Evolutionary conservation across 2,888 invertebrate genomes (phyloP).

Genomic region (Sarcophaga carnaria): DNA sequence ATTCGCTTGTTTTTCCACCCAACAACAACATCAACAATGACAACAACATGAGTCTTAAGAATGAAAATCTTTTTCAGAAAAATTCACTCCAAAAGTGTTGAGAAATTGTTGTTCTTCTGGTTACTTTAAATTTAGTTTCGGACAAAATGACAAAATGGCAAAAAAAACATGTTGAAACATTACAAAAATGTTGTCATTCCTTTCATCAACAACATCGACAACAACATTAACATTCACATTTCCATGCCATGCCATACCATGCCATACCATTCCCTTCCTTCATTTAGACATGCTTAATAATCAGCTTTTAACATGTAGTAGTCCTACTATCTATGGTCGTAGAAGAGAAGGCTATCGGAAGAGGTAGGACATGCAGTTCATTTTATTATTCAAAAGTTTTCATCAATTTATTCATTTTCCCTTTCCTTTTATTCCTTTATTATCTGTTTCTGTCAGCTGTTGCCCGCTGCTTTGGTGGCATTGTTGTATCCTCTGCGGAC

Average conservation of each 20-base stretch:
- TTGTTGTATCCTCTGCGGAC: slow-evolving; percentile 19
- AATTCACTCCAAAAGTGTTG: slow-evolving; percentile 70
- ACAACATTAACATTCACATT: background rate
- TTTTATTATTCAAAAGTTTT: slow-evolving; percentile 64
- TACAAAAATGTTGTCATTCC: slow-evolving; percentile 78
- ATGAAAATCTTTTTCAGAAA: slow-evolving; percentile 34
- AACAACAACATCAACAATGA: background rate
- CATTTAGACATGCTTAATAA: slow-evolving; percentile 11
- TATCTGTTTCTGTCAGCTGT: slow-evolving; percentile 23
- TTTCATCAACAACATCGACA: slow-evolving; percentile 5
- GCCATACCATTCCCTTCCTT: background rate
- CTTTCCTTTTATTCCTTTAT: slow-evolving; percentile 7
- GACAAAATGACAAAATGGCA: slow-evolving; percentile 70
- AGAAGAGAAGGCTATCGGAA: background rate
- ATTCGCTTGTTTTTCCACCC: too few relatives aligned
- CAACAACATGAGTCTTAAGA: slow-evolving; percentile 33
- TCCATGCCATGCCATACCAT: too few relatives aligned
- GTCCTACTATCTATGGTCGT: background rate
- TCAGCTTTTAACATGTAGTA: slow-evolving; percentile 3
- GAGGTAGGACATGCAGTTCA: background rate
- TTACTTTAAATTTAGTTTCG: slow-evolving; percentile 79
- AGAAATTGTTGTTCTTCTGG: slow-evolving; percentile 72
- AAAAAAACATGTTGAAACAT: slow-evolving; percentile 74
- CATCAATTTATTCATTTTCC: slow-evolving; percentile 59
- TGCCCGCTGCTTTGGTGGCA: slow-evolving; percentile 10